Percentiles rank a stretch among this genome's conserved stretches.
Conservation (phyloP, 1,140 invertebrate genomes). For the Phortica variegata region DNA sequence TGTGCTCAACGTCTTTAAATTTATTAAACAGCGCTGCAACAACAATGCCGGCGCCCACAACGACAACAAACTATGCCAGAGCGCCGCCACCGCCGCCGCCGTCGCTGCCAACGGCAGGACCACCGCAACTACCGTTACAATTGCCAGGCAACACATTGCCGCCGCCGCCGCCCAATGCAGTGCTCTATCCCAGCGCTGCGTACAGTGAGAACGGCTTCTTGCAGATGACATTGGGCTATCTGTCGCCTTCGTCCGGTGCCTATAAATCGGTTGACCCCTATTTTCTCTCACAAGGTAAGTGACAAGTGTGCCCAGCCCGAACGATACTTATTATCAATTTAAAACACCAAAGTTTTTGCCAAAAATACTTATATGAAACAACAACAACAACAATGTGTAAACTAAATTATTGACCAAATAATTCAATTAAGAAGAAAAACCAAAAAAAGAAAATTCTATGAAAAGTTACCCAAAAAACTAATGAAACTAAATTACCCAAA, state of each 20-base stretch:
- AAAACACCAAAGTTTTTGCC: constrained; percentile 33
- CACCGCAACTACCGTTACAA: too few relatives aligned
- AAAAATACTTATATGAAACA: constrained; percentile 1
- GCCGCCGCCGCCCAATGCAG: constrained; percentile 14
- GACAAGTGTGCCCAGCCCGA: not conserved
- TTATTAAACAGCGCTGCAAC: constrained; percentile 25
- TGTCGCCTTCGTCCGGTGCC: constrained; percentile 62
- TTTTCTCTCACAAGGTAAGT: constrained; percentile 67
- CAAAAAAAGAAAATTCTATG: too few relatives aligned
- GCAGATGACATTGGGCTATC: constrained; percentile 67
- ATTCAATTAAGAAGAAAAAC: too few relatives aligned
- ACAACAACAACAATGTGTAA: constrained; percentile 19
- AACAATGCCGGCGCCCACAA: constrained; percentile 46
- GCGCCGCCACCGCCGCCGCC: constrained; percentile 64
- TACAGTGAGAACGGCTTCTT: constrained; percentile 61
- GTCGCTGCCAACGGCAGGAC: constrained; percentile 15
- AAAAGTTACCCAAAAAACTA: constrained; percentile 3
- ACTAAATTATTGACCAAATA: not conserved
- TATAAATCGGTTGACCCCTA: constrained; percentile 69
- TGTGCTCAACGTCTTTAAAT: constrained; percentile 3
- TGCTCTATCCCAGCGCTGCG: constrained; percentile 56
- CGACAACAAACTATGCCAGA: constrained; percentile 65
- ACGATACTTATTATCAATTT: constrained; percentile 35
- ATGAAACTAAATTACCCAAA: constrained; percentile 26
- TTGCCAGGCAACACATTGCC: too few relatives aligned